Conservation (phyloP, 2,888 invertebrate genomes). For the Odontocolon sp. region DNA sequence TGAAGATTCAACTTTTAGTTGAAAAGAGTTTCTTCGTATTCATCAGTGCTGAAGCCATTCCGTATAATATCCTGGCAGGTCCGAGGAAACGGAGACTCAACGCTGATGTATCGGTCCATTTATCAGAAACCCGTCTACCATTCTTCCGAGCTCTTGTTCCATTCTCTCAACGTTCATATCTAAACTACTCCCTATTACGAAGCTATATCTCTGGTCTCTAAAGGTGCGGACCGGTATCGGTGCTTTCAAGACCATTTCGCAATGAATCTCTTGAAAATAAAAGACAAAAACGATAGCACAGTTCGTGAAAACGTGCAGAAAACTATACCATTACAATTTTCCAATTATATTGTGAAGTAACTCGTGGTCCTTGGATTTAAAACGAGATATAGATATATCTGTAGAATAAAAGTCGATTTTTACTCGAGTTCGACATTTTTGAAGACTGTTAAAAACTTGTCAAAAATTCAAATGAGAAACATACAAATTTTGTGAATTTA, state of each 20-base stretch:
- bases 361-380: too few relatives aligned
- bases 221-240: slow-evolving; percentile 33
- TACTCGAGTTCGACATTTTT: too few relatives aligned
- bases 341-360: slow-evolving; percentile 42
- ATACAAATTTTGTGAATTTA: too few relatives aligned
- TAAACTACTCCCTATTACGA: slow-evolving; percentile 41
- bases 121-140: slow-evolving; percentile 64
- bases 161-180: slow-evolving; percentile 35
- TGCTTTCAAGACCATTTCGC: slow-evolving; percentile 49
- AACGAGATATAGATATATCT: too few relatives aligned
- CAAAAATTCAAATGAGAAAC: too few relatives aligned
- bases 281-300: slow-evolving; percentile 5
- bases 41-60: slow-evolving; percentile 67
- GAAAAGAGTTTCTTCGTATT: slow-evolving; percentile 70
- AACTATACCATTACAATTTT: slow-evolving; percentile 26
- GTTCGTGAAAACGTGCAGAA: slow-evolving; percentile 9
- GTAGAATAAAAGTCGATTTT: too few relatives aligned
- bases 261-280: slow-evolving; percentile 42
- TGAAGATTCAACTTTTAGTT: slow-evolving; percentile 61
- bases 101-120: slow-evolving; percentile 73
- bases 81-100: slow-evolving; percentile 66
- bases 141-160: slow-evolving; percentile 5
- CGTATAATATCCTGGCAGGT: slow-evolving; percentile 69
- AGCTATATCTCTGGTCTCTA: slow-evolving; percentile 30
- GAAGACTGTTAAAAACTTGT: too few relatives aligned